Evolutionary conservation across 2,113 vertebrate genomes (phyloP), one percentile per base, ranked within the genome.

Genomic region (Ivindomyrus marchei): DNA sequence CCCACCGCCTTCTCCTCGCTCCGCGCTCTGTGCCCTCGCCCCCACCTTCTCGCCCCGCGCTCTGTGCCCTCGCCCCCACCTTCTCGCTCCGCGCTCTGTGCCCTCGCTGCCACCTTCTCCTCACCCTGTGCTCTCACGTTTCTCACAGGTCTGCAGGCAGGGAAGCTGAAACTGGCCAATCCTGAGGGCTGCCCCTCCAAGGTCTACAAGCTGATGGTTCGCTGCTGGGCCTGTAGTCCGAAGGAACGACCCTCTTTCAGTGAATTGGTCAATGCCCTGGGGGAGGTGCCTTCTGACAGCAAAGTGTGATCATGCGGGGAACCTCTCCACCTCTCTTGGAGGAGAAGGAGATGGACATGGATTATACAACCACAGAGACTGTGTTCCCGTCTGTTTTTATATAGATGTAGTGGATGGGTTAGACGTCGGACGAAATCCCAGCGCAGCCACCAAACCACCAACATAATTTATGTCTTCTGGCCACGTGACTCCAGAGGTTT

Each of bases 201-300:
- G 90, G 91, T 97, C 0, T 94, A 96, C 93, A 97, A 97, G 92
- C 94, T 97, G 94, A 97, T 98, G 97, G 95, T 96, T 91, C 96
- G 94, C 90, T 97, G 97, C 93, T 97, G 97, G 97, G 96, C 97
- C 21, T 91, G 93, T 90, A 97, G 96, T 92, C 97, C 96, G 0
- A 97, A 97, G 93, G 97, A 98, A 86, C 94, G 97, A 74, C 96
- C 96, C 0, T 97, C 97, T 77, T 98, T 98, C 95, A 96, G 96
- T 0, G 97, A 97, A 92, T 94, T 97, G 0, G 93, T 94, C 90
- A 93, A 93, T 1, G 56, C 94, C 56, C 95, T 98, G 0, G 95
- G 95, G 87, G 96, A 97, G 50, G 95, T 93, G 92, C 92, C 96
- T 0, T 91, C 95, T 0, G 97, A 97, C 92, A 96, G 94, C 95